Evolutionary conservation across 2,888 invertebrate genomes (phyloP).

Genomic region (Gymnosoma rotundatum): DNA sequence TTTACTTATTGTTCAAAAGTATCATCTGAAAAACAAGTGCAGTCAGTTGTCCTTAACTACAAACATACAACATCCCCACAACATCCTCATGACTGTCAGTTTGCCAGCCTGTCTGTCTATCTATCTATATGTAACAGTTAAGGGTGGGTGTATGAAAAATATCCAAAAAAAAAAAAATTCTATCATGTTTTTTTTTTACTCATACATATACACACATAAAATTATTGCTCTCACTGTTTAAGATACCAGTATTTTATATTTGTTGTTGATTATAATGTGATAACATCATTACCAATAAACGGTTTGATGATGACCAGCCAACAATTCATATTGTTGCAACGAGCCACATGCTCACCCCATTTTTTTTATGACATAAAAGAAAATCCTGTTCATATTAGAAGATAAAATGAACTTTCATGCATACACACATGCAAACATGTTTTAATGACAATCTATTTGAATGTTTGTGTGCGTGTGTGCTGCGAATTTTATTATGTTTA

Average conservation of each 20-base stretch:
- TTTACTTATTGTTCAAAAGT: conserved; percentile 63
- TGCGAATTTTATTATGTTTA: conserved; percentile 49
- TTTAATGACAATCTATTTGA: background rate
- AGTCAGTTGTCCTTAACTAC: conserved; percentile 32
- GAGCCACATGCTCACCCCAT: conserved; percentile 36
- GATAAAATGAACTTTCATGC: conserved; percentile 40
- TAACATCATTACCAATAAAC: conserved; percentile 64
- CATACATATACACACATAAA: conserved; percentile 18
- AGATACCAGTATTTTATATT: conserved; percentile 6
- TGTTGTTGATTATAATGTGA: conserved; percentile 52
- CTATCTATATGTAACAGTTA: conserved; percentile 16
- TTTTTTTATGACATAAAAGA: conserved; percentile 9
- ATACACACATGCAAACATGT: background rate
- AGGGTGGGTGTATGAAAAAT: conserved; percentile 55
- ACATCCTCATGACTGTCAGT: conserved; percentile 9
- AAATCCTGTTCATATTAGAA: conserved; percentile 52
- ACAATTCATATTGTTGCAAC: conserved; percentile 32
- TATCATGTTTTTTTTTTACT: conserved; percentile 14
- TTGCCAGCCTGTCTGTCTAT: background rate
- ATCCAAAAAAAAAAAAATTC: conserved; percentile 21
- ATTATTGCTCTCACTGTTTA: conserved; percentile 61
- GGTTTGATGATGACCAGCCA: conserved; percentile 55
- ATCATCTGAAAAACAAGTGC: conserved; percentile 60
- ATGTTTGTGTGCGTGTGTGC: background rate
- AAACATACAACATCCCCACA: conserved; percentile 3